phyloP scores from a whole-genome alignment of 2,797 vertebrate species.

The Balearica regulorum region DNA sequence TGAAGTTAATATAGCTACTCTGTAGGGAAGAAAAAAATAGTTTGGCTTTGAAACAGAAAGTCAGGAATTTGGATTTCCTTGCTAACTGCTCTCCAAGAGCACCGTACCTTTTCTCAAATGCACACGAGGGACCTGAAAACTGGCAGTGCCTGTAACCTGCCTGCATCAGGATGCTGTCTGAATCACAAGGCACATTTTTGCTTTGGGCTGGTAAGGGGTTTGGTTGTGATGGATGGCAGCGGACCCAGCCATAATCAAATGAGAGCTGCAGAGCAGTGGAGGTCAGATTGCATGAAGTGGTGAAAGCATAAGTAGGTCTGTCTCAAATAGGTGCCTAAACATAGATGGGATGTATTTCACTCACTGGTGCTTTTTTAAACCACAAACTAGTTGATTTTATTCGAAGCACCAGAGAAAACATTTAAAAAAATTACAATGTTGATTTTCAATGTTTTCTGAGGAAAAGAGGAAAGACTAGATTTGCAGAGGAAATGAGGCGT shows the following conservation, averaged over 20 bases:
- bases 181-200: not conserved
- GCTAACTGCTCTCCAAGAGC: not conserved
- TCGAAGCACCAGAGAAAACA: not conserved
- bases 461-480: not conserved
- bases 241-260: not conserved
- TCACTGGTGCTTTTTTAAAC: not conserved
- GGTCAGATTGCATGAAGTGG: not conserved
- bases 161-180: not conserved
- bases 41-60: not conserved
- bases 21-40: not conserved
- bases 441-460: not conserved
- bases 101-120: not conserved
- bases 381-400: not conserved
- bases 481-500: not conserved
- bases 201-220: not conserved
- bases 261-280: not conserved
- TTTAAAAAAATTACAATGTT: not conserved
- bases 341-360: not conserved
- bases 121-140: accelerated
- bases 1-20: not conserved
- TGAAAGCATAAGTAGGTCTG: not conserved
- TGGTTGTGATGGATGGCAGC: not conserved
- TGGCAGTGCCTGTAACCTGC: not conserved
- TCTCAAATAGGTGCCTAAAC: not conserved
- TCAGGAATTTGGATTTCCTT: not conserved